Conservation (phyloP, 2,888 invertebrate species). For the Perdita meconis region DNA sequence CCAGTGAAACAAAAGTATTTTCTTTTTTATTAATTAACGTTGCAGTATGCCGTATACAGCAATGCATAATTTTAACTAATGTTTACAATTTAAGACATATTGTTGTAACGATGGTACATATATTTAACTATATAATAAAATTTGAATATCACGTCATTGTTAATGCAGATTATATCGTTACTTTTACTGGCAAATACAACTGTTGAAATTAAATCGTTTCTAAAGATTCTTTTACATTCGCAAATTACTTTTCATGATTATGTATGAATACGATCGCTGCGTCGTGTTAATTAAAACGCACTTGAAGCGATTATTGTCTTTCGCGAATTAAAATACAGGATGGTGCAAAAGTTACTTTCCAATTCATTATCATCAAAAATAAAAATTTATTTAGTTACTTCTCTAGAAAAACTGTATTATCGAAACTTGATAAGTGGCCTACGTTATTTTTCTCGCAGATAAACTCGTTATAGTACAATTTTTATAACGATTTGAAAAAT, state of each 20-base stretch:
- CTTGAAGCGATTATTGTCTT: constrained; percentile 6
- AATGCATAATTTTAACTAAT: constrained; percentile 37
- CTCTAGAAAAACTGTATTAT: no score
- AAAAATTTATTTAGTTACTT: no score
- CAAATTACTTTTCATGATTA: constrained; percentile 13
- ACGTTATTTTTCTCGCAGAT: no score
- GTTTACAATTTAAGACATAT: constrained; percentile 29
- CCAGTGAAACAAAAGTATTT: constrained; percentile 52
- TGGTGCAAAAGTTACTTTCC: no score
- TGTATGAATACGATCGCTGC: not conserved
- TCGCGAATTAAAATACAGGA: no score
- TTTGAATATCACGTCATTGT: constrained; percentile 36
- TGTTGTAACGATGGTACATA: constrained; percentile 41
- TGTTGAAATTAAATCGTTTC: constrained; percentile 16
- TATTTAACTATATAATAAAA: constrained; percentile 43
- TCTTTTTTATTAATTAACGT: constrained; percentile 21
- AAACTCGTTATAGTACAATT: no score
- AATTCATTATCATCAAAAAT: no score
- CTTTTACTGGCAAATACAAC: constrained; percentile 20
- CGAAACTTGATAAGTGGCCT: no score
- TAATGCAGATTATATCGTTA: constrained; percentile 23
- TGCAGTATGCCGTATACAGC: constrained; percentile 10
- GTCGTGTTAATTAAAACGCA: not conserved
- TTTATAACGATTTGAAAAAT: no score
- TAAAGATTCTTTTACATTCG: constrained; percentile 8